Base-by-base conservation (phyloP, 2,113 vertebrate genomes). In the Larimichthys polyactis region DNA sequence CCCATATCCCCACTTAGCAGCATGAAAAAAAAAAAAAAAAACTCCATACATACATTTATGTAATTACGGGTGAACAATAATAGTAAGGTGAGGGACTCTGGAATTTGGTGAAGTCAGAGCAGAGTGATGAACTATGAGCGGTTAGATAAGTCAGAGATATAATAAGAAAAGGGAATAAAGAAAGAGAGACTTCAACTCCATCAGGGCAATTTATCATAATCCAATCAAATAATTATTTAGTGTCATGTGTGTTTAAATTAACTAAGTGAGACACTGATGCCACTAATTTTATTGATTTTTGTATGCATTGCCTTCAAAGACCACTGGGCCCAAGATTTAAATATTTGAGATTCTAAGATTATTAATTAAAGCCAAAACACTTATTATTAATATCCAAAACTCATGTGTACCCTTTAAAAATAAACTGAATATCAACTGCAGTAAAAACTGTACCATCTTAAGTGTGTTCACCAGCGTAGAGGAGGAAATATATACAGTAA, bases 1-100 rank as follows among this genome's bases (percentile, higher is more conserved):
- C 58, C 65, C 65, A 79, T 62, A 91, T 91, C 81, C 87, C 87
- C 78, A 83, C 81, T 91, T 86, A 87, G 54, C 22, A 54, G 63
- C 73, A 59, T 78, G 44, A 78, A 86, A 40, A 40, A 40, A 40
- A 36, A 6, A 24, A 36, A 9, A 40, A 40, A 40, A 87, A 89
- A 78, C 71, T 67, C 67, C 4, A 19, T 44, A 51, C 27, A 1
- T 55, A 74, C 24, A 36, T 12, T 11, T 27, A 70, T 55, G 60
- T 79, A 71, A 86, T 88, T 84, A 83, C 15, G 20, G 20, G 24
- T 46, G 55, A 87, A 44, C 6, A 4, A 48, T 46, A 66, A 32
- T 2, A n/a, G 46, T 4, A 44, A 82, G 48, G 64, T 12, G 27
- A 80, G 60, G 60, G 60, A 16, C 48, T 24, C 8, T 19, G 60